These are phyloP conservation scores for Harpegnathos saltator DNA, from an alignment of 1,140 invertebrate species.

Conservation along the genomic window DNA sequence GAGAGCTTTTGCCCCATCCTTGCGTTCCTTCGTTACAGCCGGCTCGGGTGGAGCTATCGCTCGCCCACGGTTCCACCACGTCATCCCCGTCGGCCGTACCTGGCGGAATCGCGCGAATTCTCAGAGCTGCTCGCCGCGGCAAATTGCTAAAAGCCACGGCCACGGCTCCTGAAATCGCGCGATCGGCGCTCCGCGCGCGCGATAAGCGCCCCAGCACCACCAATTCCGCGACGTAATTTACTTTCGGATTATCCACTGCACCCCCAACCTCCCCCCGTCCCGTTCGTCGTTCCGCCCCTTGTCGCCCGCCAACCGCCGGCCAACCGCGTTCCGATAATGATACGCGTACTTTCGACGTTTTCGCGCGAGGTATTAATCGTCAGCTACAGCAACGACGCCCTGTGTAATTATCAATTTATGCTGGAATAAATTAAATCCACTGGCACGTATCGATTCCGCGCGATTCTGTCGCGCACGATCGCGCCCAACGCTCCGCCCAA, in stretches of 20 bases:
- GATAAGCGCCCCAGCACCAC: constrained; percentile 20
- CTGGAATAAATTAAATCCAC: constrained; percentile 3
- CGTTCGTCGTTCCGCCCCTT: too few species aligned
- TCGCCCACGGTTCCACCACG: constrained; percentile 11
- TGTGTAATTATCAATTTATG: constrained; percentile 21
- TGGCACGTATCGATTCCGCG: neutral
- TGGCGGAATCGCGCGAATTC: constrained; percentile 38
- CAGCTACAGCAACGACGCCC: constrained; percentile 7
- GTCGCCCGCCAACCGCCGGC: too few species aligned
- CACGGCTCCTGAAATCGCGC: constrained; percentile 17
- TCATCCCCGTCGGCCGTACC: constrained; percentile 22
- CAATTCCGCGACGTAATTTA: constrained; percentile 30
- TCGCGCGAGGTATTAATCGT: neutral
- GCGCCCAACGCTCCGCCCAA: too few species aligned
- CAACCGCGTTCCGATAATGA: neutral
- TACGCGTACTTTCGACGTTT: neutral
- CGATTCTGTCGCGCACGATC: neutral
- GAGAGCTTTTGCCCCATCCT: constrained; percentile 41
- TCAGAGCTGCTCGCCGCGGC: constrained; percentile 40
- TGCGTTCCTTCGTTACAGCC: constrained; percentile 33
- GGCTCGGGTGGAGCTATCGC: constrained; percentile 7
- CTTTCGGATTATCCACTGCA: constrained; percentile 17
- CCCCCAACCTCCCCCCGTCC: too few species aligned
- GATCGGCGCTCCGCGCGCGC: too few species aligned
- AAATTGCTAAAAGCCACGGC: constrained; percentile 17